A percentile compares a stretch with the other conserved stretches of the same genome.
phyloP scores from a whole-genome alignment of 2,888 invertebrate species.

The Drosophila antonietae region DNA sequence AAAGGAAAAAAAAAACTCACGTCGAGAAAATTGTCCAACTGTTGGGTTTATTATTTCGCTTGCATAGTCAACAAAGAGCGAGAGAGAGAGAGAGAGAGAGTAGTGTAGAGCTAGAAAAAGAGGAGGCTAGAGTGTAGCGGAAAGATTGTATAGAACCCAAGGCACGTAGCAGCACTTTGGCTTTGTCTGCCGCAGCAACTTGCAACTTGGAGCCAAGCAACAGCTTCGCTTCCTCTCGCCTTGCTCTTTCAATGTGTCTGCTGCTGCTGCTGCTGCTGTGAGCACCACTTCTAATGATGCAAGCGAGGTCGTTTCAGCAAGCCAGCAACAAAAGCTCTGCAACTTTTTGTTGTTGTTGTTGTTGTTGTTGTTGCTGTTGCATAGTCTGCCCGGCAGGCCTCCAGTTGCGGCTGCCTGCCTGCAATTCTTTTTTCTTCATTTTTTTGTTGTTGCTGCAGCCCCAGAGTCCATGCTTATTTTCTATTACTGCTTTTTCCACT shows the following conservation, averaged over 20 bases:
- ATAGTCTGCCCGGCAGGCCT: constrained; percentile 46
- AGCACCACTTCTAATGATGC: constrained; percentile 81
- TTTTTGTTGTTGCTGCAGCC: constrained; percentile 21
- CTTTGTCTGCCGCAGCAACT: constrained; percentile 66
- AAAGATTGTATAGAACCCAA: constrained; percentile 52
- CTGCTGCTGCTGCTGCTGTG: constrained; percentile 41
- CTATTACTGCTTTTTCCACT: constrained; percentile 81
- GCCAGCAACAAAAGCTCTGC: constrained; percentile 60
- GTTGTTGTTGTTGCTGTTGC: constrained; percentile 34
- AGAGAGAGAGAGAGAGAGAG: not conserved
- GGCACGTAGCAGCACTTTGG: constrained; percentile 80
- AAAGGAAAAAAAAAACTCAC: constrained; percentile 58
- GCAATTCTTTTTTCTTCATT: constrained; percentile 65
- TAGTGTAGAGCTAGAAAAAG: constrained; percentile 8
- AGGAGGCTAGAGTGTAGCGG: constrained; percentile 12
- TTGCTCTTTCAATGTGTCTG: constrained; percentile 41
- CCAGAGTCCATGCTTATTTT: constrained; percentile 77
- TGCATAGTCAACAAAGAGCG: constrained; percentile 42
- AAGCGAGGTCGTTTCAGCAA: constrained; percentile 74
- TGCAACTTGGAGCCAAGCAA: constrained; percentile 44
- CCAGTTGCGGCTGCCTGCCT: constrained; percentile 45
- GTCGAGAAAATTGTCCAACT: constrained; percentile 78
- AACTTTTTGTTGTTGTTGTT: constrained; percentile 51
- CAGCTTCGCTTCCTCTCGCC: constrained; percentile 7
- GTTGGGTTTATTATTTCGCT: constrained; percentile 79